Base-by-base conservation (phyloP, 2,113 vertebrate species). In the Centropus bengalensis region DNA sequence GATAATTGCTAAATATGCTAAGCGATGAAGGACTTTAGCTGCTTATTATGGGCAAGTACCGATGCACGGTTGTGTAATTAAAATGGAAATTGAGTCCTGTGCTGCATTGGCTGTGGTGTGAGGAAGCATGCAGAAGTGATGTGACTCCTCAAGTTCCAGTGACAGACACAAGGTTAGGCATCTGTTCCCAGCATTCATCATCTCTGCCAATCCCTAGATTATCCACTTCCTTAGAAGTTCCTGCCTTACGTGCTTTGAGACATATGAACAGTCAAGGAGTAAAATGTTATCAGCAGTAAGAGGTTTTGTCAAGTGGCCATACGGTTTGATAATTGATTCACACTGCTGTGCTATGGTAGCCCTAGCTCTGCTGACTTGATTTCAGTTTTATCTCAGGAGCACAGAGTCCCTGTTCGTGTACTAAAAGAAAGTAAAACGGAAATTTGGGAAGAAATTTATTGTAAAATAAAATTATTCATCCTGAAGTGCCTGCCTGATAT, bases 21-120 rank as follows among this genome's bases (percentile, higher is more conserved):
- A 82, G 36, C 85, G 67, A 78, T 28, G 83, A 83, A 90, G 63
- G 56, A 77, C 36, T 91, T 94, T 78, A 91, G 83, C 85, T 75
- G 14, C 75, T 96, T 94, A 74, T 87, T 89, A 85, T 78, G 51
- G 73, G 40, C 54, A 87, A 91, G 55, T 56, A 24, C 59, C 69
- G 86, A 96, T 96, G 96, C 93, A 83, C 75, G 49, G 85, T 55
- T 36, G 30, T 78, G 68, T 78, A 95, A 96, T 96, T 96, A 96
- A 96, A 95, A 86, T 56, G 87, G 63, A 96, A 93, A 94, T 96
- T 44, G 82, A 70, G 62, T 79, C 81, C n/a, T n/a, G 49, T 2
- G 10, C 44, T 67, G 63, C 56, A 58, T 14, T 78, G 86, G 15
- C 38, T 85, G 22, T 77, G 24, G 19, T 66, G 47, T 63, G 82